phyloP scores from a whole-genome alignment of 2,113 vertebrate species.

The Mastomys coucha region DNA sequence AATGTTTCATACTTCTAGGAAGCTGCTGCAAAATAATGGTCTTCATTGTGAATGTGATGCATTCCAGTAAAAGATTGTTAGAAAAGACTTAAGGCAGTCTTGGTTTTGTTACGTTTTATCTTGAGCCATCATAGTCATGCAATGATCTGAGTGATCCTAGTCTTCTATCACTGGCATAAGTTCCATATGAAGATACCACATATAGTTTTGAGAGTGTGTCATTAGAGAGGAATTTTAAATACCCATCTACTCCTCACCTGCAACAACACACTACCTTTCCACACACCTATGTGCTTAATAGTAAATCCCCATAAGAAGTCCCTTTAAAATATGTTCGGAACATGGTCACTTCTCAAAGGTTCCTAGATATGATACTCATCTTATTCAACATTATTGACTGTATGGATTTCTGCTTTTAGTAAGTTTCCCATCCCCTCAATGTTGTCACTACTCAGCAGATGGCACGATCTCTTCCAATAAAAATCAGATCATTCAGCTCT shows the following conservation, averaged over 20 bases:
- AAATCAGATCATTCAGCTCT: slow-evolving; percentile 8
- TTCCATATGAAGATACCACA: not conserved
- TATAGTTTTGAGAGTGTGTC: not conserved
- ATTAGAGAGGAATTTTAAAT: not conserved
- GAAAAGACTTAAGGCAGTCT: not conserved
- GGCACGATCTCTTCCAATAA: not conserved
- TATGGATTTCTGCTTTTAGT: not conserved
- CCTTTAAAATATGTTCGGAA: slow-evolving; percentile 29
- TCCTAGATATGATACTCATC: not conserved
- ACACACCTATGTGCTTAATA: not conserved
- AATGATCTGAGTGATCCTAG: not conserved
- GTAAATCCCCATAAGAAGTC: not conserved
- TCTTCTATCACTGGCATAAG: not conserved
- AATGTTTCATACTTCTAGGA: not conserved
- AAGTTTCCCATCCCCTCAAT: not conserved
- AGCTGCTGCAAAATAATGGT: not conserved
- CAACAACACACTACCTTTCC: not conserved
- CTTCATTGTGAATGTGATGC: not conserved
- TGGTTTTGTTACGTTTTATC: not conserved
- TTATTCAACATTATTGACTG: not conserved
- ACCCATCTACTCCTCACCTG: not conserved
- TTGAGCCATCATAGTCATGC: not conserved
- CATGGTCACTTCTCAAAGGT: not conserved
- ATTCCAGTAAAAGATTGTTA: not conserved
- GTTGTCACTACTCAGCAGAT: not conserved